Base-by-base conservation (phyloP, 2,888 invertebrate genomes). In the Elmis aenea region DNA sequence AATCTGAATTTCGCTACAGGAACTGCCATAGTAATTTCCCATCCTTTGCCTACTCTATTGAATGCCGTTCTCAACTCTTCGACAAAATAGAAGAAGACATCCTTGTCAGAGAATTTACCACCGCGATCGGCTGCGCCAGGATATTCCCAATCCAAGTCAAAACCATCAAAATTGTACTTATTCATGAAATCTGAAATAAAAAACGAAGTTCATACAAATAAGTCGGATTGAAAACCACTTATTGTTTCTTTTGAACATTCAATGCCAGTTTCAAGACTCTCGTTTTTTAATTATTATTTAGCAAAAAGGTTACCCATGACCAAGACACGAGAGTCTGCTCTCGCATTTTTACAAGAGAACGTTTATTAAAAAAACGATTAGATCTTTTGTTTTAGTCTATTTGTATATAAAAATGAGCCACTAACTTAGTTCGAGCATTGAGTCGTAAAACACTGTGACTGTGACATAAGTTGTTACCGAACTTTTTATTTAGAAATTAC, bases 141-240 rank as follows among this genome's bases (percentile, higher is more conserved):
- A 61, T 91, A 91, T 65, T 91, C 91, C 90, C 91, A 91, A 59
- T 91, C 90, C 54, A 90, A 71, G 59, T 91, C 90, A 55, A 91
- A 79, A 0, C 90, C 90, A 57, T 90, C 89, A 50, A 91, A 91
- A 13, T 76, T 69, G 58, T 88, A 89, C 55, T 80, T 72, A 31
- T 81, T 71, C 72, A 91, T 76, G 59, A 86, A 88, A 47, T 75
- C 81, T 83, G 59, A 2, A 50, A 40, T 43, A 35, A 35, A 26
- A 11, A n/a, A 2, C 6, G 11, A 2, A 20, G 5, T n/a, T n/a
- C n/a, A n/a, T n/a, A n/a, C n/a, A n/a, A n/a, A n/a, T n/a, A n/a
- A 18, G 20, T 18, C 8, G n/a, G n/a, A n/a, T n/a, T 22, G 9
- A 4, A 3, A 10, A 4, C 22, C 5, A 22, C n/a, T 20, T 25